These are phyloP conservation scores for Cyprinus carpio DNA, from an alignment of 2,113 vertebrate genomes.

Conservation along the genomic window DNA sequence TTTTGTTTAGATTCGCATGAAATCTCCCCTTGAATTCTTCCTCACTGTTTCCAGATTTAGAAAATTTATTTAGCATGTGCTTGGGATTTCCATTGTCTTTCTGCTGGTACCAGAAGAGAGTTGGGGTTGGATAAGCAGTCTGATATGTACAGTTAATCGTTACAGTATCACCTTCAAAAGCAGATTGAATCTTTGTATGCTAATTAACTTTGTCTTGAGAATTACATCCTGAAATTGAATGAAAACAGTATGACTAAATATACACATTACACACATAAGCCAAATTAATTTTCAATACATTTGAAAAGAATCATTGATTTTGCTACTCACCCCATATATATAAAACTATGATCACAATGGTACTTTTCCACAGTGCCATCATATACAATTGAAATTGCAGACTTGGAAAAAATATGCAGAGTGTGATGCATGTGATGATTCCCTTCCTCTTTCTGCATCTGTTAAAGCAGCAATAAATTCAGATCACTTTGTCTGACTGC, in stretches of 20 bases:
- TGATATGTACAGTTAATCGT: conserved; percentile 38
- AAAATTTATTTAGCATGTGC: not conserved
- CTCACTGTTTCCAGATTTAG: not conserved
- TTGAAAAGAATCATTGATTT: not conserved
- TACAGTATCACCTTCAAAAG: conserved; percentile 38
- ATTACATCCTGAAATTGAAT: not conserved
- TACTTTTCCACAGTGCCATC: not conserved
- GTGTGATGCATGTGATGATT: not conserved
- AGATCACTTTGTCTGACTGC: not conserved
- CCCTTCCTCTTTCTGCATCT: not conserved
- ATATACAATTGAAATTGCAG: too few relatives aligned
- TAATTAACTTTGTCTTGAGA: conserved; percentile 38
- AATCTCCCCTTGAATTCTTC: conserved; percentile 37
- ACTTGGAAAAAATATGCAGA: not conserved
- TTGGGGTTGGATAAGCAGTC: not conserved
- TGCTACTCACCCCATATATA: not conserved
- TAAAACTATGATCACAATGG: not conserved
- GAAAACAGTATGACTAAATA: not conserved
- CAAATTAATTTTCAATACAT: not conserved
- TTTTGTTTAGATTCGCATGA: not conserved
- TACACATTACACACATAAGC: not conserved
- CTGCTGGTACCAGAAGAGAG: conserved; percentile 47
- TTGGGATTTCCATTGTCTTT: not conserved
- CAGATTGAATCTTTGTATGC: conserved; percentile 15
- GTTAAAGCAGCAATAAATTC: not conserved